Conservation (phyloP, 30 jellyfish, hydroid and myxozoan genomes). For the Mastigias papua region DNA sequence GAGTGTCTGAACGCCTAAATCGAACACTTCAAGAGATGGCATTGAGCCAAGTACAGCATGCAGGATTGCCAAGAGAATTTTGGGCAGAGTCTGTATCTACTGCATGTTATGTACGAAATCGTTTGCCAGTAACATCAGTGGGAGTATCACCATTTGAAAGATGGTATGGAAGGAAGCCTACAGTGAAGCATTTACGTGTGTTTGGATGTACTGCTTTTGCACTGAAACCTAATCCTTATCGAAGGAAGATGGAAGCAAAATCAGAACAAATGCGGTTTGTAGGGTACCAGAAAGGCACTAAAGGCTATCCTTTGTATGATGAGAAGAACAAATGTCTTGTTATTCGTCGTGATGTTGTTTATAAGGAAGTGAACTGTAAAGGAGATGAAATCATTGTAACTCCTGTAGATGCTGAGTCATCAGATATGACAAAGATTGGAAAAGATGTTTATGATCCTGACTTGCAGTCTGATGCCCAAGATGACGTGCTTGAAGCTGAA, state of each 20-base stretch:
- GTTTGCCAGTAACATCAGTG: too few species aligned
- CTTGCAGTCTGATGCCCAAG: background rate
- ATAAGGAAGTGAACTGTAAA: conserved; percentile 18
- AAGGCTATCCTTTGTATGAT: conserved; percentile 41
- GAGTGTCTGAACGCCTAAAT: conserved; percentile 26
- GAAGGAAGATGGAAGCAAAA: conserved; percentile 36
- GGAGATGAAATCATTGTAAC: background rate
- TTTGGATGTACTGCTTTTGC: conserved; percentile 55
- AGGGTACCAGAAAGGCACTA: conserved; percentile 37
- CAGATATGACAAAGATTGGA: conserved; percentile 4
- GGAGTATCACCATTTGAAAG: conserved; percentile 49
- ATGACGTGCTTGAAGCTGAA: background rate
- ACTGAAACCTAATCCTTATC: background rate
- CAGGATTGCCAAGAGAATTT: conserved; percentile 7
- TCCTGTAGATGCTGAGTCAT: conserved; percentile 41
- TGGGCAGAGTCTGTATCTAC: conserved; percentile 27
- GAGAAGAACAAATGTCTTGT: conserved; percentile 10
- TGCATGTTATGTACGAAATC: too few species aligned
- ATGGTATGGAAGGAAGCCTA: conserved; percentile 18
- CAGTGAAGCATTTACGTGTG: background rate
- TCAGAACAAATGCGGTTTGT: conserved; percentile 38
- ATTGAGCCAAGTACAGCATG: conserved; percentile 5
- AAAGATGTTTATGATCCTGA: background rate
- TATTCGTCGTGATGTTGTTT: conserved; percentile 46
- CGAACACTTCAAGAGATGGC: conserved; percentile 29